Evolutionary conservation across 2,888 invertebrate genomes (phyloP).

Genomic region (Andrena haemorrhoa): DNA sequence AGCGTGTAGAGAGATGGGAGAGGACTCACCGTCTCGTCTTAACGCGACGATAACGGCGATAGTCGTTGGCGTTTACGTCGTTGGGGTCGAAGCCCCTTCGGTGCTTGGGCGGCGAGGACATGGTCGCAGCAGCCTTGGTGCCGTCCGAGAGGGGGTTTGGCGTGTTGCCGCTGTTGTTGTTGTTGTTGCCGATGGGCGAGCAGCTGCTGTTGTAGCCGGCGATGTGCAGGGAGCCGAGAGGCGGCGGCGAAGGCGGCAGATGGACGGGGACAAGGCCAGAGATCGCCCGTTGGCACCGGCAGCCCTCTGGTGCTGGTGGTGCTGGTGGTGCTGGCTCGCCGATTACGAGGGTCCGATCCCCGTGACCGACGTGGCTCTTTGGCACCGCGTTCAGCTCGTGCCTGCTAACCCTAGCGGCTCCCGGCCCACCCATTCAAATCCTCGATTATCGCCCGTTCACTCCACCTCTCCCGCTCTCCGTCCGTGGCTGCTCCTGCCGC

Average conservation of each 20-base stretch:
- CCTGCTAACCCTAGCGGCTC: slow-evolving; percentile 82
- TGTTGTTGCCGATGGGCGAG: slow-evolving; percentile 45
- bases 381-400: slow-evolving; percentile 84
- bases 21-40: slow-evolving; percentile 82
- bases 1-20: slow-evolving; percentile 9
- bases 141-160: slow-evolving; percentile 70
- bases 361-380: slow-evolving; percentile 80
- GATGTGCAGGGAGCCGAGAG: slow-evolving; percentile 70
- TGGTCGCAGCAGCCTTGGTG: slow-evolving; percentile 73
- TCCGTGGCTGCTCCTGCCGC: slow-evolving; percentile 56
- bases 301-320: slow-evolving; percentile 69
- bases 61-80: slow-evolving; percentile 78
- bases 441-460: slow-evolving; percentile 80
- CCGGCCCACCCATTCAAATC: slow-evolving; percentile 84
- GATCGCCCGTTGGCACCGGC: slow-evolving; percentile 68
- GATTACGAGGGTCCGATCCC: slow-evolving; percentile 80
- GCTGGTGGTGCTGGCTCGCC: slow-evolving; percentile 75
- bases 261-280: slow-evolving; percentile 66
- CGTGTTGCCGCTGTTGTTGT: slow-evolving; percentile 52
- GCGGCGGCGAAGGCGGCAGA: slow-evolving; percentile 73
- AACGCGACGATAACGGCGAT: slow-evolving; percentile 81
- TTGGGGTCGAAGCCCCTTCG: slow-evolving; percentile 82
- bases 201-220: slow-evolving; percentile 48
- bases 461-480: slow-evolving; percentile 72
- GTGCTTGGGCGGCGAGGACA: slow-evolving; percentile 82